Evolutionary conservation across 2,113 vertebrate species (phyloP), one percentile per base, ranked within the genome.

Genomic region (Sigmodon hispidus): DNA sequence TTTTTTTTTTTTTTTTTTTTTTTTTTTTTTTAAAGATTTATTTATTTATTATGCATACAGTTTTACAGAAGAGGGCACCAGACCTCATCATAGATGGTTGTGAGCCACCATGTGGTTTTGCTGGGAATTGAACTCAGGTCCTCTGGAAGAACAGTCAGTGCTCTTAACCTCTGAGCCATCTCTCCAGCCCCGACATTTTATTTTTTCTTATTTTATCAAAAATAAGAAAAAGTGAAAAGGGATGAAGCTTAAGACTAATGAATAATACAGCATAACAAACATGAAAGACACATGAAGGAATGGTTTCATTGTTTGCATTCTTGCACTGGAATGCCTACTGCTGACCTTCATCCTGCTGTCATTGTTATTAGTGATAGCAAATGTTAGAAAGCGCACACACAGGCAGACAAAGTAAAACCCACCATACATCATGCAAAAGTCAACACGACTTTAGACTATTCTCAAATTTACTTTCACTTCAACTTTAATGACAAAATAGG

Each of bases 321-420:
- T 85, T 84, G 48, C 59, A 85, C 45, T 85, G 93, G 91, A 94
- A 95, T 55, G 93, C 92, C 87, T 59, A 87, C 87, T 80, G 59
- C 69, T 73, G 36, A 55, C 83, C 83, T 80, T 85, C 31, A 73
- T 12, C 83, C 3, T n/a, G 63, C 92, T 80, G 0, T 61, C 79
- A 22, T 5, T 93, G 45, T 90, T 70, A 95, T 92, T 96, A 96
- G 95, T 96, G 77, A 96, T 87, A 96, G 84, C 91, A 77, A 91
- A 94, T 94, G 96, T 97, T 97, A 97, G 91, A 92, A 95, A 96
- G 96, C 96, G 93, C 97, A 96, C 90, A 95, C 45, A 70, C 87
- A 95, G 72, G 92, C 94, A 92, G 92, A 96, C 94, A 93, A 87
- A 83, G 81, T 90, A 55, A 93, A 83, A 57, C 80, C 89, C 87